Conservation (phyloP, 2,888 invertebrate species). For the Amphimallon solstitiale region DNA sequence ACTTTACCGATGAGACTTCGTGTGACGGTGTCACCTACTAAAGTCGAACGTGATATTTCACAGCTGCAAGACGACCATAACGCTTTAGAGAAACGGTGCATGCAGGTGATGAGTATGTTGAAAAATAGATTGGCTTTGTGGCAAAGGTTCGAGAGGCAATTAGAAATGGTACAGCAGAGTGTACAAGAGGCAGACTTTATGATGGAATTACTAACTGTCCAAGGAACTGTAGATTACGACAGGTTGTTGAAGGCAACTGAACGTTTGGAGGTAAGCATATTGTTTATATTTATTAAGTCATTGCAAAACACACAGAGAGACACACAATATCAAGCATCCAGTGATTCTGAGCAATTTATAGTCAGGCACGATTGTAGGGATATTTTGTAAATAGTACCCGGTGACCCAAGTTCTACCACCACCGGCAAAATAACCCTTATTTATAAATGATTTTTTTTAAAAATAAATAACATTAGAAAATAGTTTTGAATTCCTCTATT, state of each 20-base stretch:
- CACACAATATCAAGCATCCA: too few relatives aligned
- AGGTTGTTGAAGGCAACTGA: slow-evolving; percentile 84
- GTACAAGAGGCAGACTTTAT: slow-evolving; percentile 88
- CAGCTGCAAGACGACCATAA: slow-evolving; percentile 79
- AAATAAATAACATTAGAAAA: too few relatives aligned
- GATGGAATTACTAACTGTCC: slow-evolving; percentile 85
- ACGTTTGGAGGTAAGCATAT: slow-evolving; percentile 84
- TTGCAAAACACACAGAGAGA: too few relatives aligned
- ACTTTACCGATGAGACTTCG: slow-evolving; percentile 80
- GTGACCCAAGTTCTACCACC: too few relatives aligned
- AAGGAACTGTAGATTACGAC: slow-evolving; percentile 86
- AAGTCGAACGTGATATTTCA: slow-evolving; percentile 81
- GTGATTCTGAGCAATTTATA: too few relatives aligned
- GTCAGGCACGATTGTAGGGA: too few relatives aligned
- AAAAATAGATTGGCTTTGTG: slow-evolving; percentile 72
- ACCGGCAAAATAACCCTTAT: too few relatives aligned
- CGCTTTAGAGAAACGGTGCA: slow-evolving; percentile 53
- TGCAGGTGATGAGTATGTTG: slow-evolving; percentile 32
- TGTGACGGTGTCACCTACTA: slow-evolving; percentile 80
- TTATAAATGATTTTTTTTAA: too few relatives aligned
- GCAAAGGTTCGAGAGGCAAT: slow-evolving; percentile 80
- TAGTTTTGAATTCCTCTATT: too few relatives aligned
- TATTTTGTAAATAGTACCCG: too few relatives aligned
- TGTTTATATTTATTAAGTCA: too few relatives aligned
- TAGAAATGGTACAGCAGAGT: slow-evolving; percentile 83